Evolutionary conservation across 2,888 invertebrate species (phyloP), one percentile per base, ranked within the genome.

Genomic region (Lasioglossum leucozonium): DNA sequence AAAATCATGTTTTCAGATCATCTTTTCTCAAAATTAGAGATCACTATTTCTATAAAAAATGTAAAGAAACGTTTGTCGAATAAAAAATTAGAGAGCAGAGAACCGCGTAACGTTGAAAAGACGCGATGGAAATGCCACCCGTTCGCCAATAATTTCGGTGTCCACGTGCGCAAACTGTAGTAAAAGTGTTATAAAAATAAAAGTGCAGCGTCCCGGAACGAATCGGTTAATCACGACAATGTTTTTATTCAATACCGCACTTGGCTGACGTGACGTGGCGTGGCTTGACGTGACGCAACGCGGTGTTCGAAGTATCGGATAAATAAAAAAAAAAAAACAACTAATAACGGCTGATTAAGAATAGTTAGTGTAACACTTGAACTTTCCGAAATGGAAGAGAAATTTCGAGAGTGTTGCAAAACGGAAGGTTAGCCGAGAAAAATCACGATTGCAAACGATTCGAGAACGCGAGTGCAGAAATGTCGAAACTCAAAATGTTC

Each of bases 181-280:
- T 51, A 47, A 72, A 47, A 72, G 34, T 34, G 47, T 51, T 34
- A 34, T 72, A 47, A 72, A 72, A 72, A 47, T 72, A 47, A 72
- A 72, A 72, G 47, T 72, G 72, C 72, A 72, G 18, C 30, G 72
- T 72, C 72, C 72, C 72, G 72, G 47, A 47, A 47, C 34, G 72
- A n/a, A 47, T 34, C 47, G 26, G 72, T 47, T 47, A 72, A 72
- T 47, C 47, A 34, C 34, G 47, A 51, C 47, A 72, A 69, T 40
- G 69, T 47, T 72, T 72, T 51, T 72, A 72, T 51, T 6, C 8
- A 10, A 30, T 72, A 30, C 4, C 0, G 11, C n/a, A 3, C 34
- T 10, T 34, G 34, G 18, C 30, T 47, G 34, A 30, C 22, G 22
- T 2, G 30, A 34, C 44, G 5, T 18, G 47, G 13, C 16, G 26